phyloP scores from a whole-genome alignment of 2,888 invertebrate species.

The Parasteatoda lunata region DNA sequence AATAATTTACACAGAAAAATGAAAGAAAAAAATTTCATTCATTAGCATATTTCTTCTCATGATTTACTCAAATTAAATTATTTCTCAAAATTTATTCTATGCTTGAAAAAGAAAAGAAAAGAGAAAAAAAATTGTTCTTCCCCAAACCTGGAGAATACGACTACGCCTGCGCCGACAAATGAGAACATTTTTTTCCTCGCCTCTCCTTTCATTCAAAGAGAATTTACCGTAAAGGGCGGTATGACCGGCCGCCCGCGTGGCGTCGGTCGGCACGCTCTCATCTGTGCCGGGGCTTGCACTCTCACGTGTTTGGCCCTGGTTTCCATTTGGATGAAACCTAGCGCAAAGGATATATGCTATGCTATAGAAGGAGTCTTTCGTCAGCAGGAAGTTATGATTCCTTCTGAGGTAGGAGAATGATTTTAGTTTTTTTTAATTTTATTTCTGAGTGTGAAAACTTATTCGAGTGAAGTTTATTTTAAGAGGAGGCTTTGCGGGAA shows the following conservation, averaged over 20 bases:
- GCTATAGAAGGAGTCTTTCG: slow-evolving; percentile 16
- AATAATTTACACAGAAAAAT: too few species aligned
- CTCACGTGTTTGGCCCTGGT: slow-evolving; percentile 20
- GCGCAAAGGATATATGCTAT: slow-evolving; percentile 12
- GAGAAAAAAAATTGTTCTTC: too few species aligned
- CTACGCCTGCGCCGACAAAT: too few species aligned
- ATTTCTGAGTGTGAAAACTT: neutral
- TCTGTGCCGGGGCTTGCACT: neutral
- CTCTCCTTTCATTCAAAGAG: too few species aligned
- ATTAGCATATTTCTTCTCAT: too few species aligned
- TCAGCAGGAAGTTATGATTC: slow-evolving; percentile 12
- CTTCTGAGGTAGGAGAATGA: slow-evolving; percentile 11
- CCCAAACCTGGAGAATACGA: too few species aligned
- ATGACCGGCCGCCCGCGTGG: slow-evolving; percentile 34
- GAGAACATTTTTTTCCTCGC: too few species aligned
- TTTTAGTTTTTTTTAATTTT: neutral
- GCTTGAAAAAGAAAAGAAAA: too few species aligned
- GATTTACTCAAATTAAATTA: too few species aligned
- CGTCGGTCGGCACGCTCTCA: slow-evolving; percentile 30
- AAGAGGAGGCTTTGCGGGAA: neutral
- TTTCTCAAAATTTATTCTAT: too few species aligned
- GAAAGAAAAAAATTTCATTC: too few species aligned
- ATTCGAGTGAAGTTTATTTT: slow-evolving; percentile 3
- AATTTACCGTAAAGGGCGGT: neutral
- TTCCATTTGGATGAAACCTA: slow-evolving; percentile 11